A percentile compares a stretch with the other conserved stretches of the same genome.
Evolutionary conservation across 2,888 invertebrate genomes (phyloP).

Genomic region (Argyresthia albistria): DNA sequence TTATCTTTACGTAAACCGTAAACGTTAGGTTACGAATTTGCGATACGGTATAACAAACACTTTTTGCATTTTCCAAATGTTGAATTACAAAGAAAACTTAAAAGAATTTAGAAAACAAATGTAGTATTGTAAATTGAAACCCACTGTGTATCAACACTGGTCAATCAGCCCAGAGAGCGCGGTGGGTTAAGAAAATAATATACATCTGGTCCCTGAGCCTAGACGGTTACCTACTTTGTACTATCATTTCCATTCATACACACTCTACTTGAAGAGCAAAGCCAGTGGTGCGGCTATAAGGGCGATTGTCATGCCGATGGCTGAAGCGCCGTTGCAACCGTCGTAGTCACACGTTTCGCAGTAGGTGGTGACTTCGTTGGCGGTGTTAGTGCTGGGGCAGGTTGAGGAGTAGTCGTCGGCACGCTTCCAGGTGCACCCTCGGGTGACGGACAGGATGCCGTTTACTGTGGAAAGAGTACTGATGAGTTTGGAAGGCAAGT

Average conservation of each 20-base stretch:
- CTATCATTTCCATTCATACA: neutral
- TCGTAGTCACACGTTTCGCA: constrained; percentile 80
- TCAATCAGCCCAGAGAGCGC: no score
- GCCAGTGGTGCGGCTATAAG: constrained; percentile 49
- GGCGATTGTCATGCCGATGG: constrained; percentile 53
- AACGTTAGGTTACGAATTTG: no score
- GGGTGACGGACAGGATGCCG: constrained; percentile 59
- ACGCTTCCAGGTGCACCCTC: constrained; percentile 74
- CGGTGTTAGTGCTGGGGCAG: constrained; percentile 60
- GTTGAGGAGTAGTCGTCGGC: constrained; percentile 61
- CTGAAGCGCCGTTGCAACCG: constrained; percentile 75
- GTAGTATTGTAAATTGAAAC: no score
- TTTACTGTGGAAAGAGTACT: constrained; percentile 42
- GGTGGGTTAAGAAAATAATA: no score
- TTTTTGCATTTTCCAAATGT: no score
- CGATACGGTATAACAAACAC: no score
- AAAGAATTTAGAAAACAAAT: no score
- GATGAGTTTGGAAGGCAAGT: no score
- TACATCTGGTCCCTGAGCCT: no score
- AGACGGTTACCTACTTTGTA: neutral
- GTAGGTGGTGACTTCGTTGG: constrained; percentile 68
- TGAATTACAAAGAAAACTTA: no score
- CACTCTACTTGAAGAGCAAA: constrained; percentile 49
- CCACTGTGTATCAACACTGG: no score
- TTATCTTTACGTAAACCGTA: no score